These are phyloP conservation scores for Brotogeris chrysoptera DNA, from an alignment of 2,797 vertebrate species.

Conservation along the genomic window DNA sequence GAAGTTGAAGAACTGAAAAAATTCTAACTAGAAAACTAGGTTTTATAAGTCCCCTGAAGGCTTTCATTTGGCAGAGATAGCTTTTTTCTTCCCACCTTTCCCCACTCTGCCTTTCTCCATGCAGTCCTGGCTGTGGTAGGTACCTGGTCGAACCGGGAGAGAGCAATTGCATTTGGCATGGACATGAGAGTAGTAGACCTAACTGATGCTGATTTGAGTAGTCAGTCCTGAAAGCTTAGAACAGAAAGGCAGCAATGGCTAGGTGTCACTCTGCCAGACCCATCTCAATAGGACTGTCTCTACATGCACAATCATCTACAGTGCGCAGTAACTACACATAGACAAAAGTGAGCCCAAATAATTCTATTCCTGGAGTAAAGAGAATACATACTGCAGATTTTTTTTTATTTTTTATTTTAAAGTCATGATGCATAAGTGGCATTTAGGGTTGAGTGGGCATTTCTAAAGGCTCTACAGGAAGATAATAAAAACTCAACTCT, in stretches of 20 bases:
- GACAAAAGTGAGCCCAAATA: background rate
- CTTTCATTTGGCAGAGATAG: background rate
- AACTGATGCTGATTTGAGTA: background rate
- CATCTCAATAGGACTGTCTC: background rate
- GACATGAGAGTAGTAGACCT: background rate
- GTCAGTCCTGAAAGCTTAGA: background rate
- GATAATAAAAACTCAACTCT: background rate
- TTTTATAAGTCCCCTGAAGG: background rate
- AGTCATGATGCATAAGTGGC: background rate
- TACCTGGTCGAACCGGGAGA: background rate
- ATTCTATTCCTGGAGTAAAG: background rate
- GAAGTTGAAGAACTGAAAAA: background rate
- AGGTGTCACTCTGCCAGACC: background rate
- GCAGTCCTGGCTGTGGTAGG: background rate
- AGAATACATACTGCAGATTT: background rate
- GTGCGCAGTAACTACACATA: background rate
- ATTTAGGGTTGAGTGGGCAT: background rate
- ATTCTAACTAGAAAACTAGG: background rate
- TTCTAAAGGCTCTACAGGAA: background rate
- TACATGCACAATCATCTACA: background rate
- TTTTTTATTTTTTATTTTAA: background rate
- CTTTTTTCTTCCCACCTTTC: background rate
- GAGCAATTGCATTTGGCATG: accelerated
- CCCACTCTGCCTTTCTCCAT: accelerated
- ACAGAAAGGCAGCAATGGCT: background rate